Evolutionary conservation across 2,113 vertebrate genomes (phyloP).

Genomic region (Eleginops maclovinus): DNA sequence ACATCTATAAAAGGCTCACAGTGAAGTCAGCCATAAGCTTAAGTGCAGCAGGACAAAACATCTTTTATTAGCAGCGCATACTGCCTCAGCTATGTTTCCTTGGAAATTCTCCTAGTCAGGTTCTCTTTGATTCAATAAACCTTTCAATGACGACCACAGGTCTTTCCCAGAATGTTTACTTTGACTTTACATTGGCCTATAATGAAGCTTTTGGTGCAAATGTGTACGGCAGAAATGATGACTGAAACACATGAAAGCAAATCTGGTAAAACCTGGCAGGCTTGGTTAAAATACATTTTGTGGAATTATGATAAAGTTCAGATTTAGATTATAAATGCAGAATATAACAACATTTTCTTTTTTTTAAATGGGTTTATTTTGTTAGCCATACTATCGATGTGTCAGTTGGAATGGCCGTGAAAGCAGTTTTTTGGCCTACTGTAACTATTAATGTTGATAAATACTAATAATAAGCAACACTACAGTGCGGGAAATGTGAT

Average conservation of each 20-base stretch:
- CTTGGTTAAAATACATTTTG: background rate
- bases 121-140: background rate
- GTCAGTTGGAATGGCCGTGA: too few species aligned
- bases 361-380: too few species aligned
- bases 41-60: too few species aligned
- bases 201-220: background rate
- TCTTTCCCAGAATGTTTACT: background rate
- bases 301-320: background rate
- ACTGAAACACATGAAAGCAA: background rate
- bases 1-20: background rate
- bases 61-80: background rate
- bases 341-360: too few species aligned
- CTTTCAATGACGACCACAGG: background rate
- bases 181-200: too few species aligned
- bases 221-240: background rate
- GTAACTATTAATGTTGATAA: too few species aligned
- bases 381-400: too few species aligned
- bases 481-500: too few species aligned
- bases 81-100: background rate
- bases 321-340: too few species aligned
- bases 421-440: too few species aligned
- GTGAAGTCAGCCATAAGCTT: too few species aligned
- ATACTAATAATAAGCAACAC: too few species aligned
- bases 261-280: background rate
- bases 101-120: background rate